Conservation (phyloP, 2,888 invertebrate genomes). For the Copidosoma aretas region DNA sequence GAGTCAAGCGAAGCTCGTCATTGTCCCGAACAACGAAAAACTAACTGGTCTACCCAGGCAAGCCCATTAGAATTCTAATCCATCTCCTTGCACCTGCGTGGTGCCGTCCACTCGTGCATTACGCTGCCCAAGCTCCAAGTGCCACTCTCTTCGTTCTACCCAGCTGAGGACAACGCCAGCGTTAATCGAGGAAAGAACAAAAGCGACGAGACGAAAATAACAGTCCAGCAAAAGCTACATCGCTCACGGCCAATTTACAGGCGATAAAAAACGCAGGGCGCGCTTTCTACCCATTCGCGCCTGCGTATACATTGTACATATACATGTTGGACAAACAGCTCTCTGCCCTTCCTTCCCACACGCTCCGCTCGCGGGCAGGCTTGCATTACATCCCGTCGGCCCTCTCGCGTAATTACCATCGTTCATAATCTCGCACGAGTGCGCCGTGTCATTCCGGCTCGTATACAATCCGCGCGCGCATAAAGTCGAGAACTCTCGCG, state of each 20-base stretch:
- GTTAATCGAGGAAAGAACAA: too few relatives aligned
- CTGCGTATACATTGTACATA: too few relatives aligned
- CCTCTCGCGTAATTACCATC: constrained; percentile 35
- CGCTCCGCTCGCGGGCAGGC: too few relatives aligned
- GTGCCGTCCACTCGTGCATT: too few relatives aligned
- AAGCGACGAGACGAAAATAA: too few relatives aligned
- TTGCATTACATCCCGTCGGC: too few relatives aligned
- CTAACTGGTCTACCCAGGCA: not conserved
- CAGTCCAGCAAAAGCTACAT: not conserved
- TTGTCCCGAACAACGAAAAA: too few relatives aligned
- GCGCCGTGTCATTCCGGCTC: constrained; percentile 10
- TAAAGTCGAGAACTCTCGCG: constrained; percentile 27
- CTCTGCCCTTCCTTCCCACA: constrained; percentile 22
- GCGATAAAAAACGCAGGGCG: constrained; percentile 35
- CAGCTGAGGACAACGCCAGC: too few relatives aligned
- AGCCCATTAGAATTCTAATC: not conserved
- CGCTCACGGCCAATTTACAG: constrained; percentile 36
- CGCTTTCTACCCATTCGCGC: too few relatives aligned
- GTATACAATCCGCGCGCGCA: constrained; percentile 28
- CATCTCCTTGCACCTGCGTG: not conserved
- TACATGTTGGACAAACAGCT: not conserved
- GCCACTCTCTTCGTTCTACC: too few relatives aligned
- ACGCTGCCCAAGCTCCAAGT: too few relatives aligned
- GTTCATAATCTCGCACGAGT: constrained; percentile 38
- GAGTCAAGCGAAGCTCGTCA: not conserved